phyloP scores from a whole-genome alignment of 2,888 invertebrate genomes.

The Thymelicus lineola region DNA sequence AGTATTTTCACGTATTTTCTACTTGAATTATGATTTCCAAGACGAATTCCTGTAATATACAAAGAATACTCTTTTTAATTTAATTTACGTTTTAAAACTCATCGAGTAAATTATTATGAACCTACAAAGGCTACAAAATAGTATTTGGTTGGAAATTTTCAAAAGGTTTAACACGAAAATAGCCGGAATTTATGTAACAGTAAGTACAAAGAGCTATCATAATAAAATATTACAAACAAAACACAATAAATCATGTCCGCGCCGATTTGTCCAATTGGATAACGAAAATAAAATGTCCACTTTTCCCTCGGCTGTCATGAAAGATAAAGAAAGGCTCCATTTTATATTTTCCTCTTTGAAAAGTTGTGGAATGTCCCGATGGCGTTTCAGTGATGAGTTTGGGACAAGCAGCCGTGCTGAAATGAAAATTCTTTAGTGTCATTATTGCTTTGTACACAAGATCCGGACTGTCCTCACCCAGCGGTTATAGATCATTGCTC shows the following conservation, averaged over 20 bases:
- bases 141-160: too few relatives aligned
- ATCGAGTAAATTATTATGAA: too few relatives aligned
- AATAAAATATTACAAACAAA: conserved; percentile 18
- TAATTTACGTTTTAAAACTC: background rate
- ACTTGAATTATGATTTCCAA: too few relatives aligned
- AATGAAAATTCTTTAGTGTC: conserved; percentile 78
- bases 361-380: conserved; percentile 77
- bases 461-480: conserved; percentile 46
- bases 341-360: conserved; percentile 55
- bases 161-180: background rate
- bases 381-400: conserved; percentile 58
- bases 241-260: conserved; percentile 14
- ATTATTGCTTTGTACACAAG: conserved; percentile 69
- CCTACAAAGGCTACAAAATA: too few relatives aligned
- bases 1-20: too few relatives aligned
- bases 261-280: conserved; percentile 28
- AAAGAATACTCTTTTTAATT: too few relatives aligned
- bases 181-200: background rate
- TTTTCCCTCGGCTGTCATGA: conserved; percentile 28
- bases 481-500: conserved; percentile 30
- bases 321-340: conserved; percentile 35
- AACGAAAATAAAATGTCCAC: conserved; percentile 23
- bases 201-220: background rate
- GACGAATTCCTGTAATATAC: too few relatives aligned
- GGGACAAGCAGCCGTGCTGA: conserved; percentile 63